phyloP scores from a whole-genome alignment of 2,888 invertebrate genomes.

The Oligia strigilis region DNA sequence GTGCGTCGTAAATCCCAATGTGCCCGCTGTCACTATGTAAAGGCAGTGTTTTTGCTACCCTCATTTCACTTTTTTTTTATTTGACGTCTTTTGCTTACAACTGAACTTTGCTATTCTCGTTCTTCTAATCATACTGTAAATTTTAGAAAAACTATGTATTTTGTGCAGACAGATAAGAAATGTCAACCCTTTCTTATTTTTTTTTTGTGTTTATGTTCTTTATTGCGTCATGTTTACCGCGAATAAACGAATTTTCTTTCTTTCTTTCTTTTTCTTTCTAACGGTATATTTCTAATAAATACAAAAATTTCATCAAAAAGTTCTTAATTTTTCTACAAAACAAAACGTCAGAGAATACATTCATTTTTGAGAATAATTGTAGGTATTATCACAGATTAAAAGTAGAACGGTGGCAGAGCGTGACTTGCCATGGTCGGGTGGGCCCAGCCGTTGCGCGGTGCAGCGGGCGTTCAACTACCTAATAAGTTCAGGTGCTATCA shows the following conservation, averaged over 20 bases:
- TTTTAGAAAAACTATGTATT: neutral
- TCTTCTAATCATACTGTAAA: neutral
- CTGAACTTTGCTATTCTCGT: neutral
- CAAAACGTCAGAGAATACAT: slow-evolving; percentile 38
- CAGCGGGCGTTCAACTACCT: slow-evolving; percentile 68
- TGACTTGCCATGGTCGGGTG: slow-evolving; percentile 71
- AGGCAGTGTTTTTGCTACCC: slow-evolving; percentile 21
- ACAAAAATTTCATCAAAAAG: neutral
- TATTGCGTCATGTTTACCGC: too few species aligned
- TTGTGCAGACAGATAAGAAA: neutral
- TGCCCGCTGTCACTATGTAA: neutral
- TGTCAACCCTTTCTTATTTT: neutral
- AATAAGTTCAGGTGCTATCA: slow-evolving; percentile 62
- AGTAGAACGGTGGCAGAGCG: slow-evolving; percentile 73
- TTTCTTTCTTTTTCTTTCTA: too few species aligned
- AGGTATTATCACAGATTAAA: slow-evolving; percentile 70
- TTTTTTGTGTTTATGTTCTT: too few species aligned
- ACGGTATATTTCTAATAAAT: neutral
- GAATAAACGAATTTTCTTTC: too few species aligned
- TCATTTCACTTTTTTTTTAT: slow-evolving; percentile 17
- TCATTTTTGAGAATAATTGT: slow-evolving; percentile 54
- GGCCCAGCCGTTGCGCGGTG: slow-evolving; percentile 41
- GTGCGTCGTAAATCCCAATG: slow-evolving; percentile 29
- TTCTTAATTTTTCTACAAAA: slow-evolving; percentile 32
- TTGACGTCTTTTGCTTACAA: neutral